Evolutionary conservation across 2,797 vertebrate species (phyloP).

Genomic region (Peromyscus aztecus): DNA sequence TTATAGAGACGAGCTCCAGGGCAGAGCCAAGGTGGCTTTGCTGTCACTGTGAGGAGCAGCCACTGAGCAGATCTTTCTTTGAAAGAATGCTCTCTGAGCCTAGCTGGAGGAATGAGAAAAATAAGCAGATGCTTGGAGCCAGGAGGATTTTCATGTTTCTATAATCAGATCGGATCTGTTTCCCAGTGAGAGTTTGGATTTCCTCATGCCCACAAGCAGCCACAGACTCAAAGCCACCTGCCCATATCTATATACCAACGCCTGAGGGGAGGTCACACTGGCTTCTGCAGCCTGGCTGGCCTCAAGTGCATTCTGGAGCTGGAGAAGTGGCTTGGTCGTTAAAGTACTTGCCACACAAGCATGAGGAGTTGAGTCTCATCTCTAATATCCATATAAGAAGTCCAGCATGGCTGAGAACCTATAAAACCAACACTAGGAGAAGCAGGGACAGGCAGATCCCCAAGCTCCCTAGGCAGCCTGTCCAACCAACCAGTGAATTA

Average conservation of each 20-base stretch:
- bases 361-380: not conserved
- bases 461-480: not conserved
- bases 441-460: not conserved
- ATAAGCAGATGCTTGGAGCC: constrained; percentile 32
- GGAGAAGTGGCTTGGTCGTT: not conserved
- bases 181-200: not conserved
- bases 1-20: not conserved
- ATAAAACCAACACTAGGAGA: not conserved
- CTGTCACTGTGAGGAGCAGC: not conserved
- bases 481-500: not conserved
- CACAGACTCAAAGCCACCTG: not conserved
- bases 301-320: not conserved
- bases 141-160: not conserved
- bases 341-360: not conserved
- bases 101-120: constrained; percentile 5
- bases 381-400: not conserved
- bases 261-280: not conserved
- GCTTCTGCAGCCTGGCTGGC: not conserved
- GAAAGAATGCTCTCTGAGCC: constrained; percentile 19
- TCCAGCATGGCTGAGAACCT: not conserved
- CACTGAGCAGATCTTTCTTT: not conserved
- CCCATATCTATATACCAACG: fast-evolving
- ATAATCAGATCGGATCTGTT: not conserved
- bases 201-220: not conserved
- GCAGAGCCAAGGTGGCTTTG: not conserved